Evolutionary conservation across 1,140 invertebrate species (phyloP).

Genomic region (Stegodyphus dumicola): DNA sequence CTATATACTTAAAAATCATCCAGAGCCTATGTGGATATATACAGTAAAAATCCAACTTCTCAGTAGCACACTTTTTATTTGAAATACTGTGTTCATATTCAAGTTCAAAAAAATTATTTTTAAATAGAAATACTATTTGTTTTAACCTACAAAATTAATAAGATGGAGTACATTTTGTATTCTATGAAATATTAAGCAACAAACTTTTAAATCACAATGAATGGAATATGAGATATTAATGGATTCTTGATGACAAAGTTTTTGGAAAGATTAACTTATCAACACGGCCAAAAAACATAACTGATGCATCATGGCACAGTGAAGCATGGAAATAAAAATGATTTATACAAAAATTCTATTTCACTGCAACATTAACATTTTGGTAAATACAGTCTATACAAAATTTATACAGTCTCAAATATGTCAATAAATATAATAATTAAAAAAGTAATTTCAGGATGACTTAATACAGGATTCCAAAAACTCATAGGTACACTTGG

Average conservation of each 20-base stretch:
- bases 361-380: not conserved
- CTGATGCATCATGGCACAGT: not conserved
- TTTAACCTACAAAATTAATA: not conserved
- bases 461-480: not conserved
- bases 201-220: not conserved
- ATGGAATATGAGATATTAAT: not conserved
- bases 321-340: not conserved
- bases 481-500: too few relatives aligned
- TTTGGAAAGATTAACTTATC: too few relatives aligned
- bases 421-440: not conserved
- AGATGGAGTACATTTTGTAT: not conserved
- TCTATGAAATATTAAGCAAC: not conserved
- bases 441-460: not conserved
- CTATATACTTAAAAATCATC: too few relatives aligned
- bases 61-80: not conserved
- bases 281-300: not conserved
- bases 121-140: not conserved
- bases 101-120: not conserved
- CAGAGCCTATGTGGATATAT: too few relatives aligned
- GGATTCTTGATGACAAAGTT: not conserved
- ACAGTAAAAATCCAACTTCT: too few relatives aligned
- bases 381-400: too few relatives aligned
- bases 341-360: not conserved
- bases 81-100: not conserved
- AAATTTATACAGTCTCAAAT: too few relatives aligned